phyloP scores from a whole-genome alignment of 2,888 invertebrate species.

The Mycogona germanica region DNA sequence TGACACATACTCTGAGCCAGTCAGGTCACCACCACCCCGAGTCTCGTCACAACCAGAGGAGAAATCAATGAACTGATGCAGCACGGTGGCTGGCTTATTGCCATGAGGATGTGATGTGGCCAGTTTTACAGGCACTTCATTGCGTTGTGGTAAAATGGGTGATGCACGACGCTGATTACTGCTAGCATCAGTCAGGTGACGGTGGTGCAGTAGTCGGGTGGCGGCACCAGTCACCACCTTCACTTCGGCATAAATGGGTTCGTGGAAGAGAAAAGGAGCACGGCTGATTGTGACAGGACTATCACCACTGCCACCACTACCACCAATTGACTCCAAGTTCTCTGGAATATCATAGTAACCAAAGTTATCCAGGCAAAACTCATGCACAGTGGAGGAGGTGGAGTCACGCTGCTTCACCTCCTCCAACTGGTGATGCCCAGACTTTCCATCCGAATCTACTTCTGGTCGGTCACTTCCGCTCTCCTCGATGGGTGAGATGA shows the following conservation, averaged over 20 bases:
- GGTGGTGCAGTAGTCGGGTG: neutral
- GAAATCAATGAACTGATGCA: neutral
- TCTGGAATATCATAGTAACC: slow-evolving; percentile 15
- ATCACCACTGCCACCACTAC: too few relatives aligned
- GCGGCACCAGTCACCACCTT: neutral
- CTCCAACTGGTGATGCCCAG: too few relatives aligned
- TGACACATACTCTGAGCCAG: neutral
- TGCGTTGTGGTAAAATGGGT: slow-evolving; percentile 12
- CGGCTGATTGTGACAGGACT: too few relatives aligned
- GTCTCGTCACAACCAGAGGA: neutral
- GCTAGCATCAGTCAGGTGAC: neutral
- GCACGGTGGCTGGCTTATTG: neutral
- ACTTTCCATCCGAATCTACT: neutral
- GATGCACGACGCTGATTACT: neutral
- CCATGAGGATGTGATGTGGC: too few relatives aligned
- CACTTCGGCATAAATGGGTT: slow-evolving; percentile 21
- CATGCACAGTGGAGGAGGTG: neutral
- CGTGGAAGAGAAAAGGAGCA: too few relatives aligned
- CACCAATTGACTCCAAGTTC: too few relatives aligned
- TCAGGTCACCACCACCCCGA: neutral
- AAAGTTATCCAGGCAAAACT: slow-evolving; percentile 4
- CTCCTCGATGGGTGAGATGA: slow-evolving; percentile 7
- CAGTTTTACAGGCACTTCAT: too few relatives aligned
- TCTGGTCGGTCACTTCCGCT: slow-evolving; percentile 5
- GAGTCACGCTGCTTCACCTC: neutral